Percentiles rank a stretch among this genome's conserved stretches.
These are phyloP conservation scores for Gibbula magus DNA, from an alignment of 2,888 invertebrate genomes.

Conservation along the genomic window DNA sequence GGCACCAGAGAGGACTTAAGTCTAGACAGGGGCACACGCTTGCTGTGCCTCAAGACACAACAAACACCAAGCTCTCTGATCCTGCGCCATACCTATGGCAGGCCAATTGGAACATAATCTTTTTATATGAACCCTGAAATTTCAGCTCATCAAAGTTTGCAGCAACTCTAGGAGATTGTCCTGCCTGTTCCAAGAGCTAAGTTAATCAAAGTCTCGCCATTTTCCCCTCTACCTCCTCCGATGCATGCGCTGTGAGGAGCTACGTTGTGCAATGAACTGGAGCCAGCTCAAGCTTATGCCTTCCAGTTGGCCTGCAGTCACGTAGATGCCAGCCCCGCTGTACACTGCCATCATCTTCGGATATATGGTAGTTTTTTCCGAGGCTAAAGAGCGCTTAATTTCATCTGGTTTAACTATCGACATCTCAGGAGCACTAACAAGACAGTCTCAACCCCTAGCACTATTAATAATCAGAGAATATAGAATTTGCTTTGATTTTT, in stretches of 20 bases:
- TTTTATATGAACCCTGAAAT: slow-evolving; percentile 22
- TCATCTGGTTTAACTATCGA: too few relatives aligned
- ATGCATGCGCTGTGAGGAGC: background rate
- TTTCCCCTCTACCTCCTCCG: background rate
- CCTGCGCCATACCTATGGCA: background rate
- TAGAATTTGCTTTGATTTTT: too few relatives aligned
- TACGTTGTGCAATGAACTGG: too few relatives aligned
- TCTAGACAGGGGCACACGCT: slow-evolving; percentile 15
- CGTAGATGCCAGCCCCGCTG: too few relatives aligned
- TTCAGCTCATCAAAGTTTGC: background rate
- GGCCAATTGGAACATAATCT: slow-evolving; percentile 9
- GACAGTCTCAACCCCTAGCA: too few relatives aligned
- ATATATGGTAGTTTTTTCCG: too few relatives aligned
- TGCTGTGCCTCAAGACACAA: background rate
- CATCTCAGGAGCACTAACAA: too few relatives aligned
- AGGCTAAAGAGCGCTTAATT: too few relatives aligned
- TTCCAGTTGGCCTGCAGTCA: too few relatives aligned
- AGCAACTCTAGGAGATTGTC: background rate
- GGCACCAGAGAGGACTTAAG: slow-evolving; percentile 29
- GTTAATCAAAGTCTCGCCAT: slow-evolving; percentile 9
- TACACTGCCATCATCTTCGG: too few relatives aligned
- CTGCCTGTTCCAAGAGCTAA: background rate
- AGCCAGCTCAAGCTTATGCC: too few relatives aligned
- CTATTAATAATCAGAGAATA: too few relatives aligned
- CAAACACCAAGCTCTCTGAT: background rate